Base-by-base conservation (phyloP, 1,140 invertebrate genomes). In the Drosophila ercepeae region DNA sequence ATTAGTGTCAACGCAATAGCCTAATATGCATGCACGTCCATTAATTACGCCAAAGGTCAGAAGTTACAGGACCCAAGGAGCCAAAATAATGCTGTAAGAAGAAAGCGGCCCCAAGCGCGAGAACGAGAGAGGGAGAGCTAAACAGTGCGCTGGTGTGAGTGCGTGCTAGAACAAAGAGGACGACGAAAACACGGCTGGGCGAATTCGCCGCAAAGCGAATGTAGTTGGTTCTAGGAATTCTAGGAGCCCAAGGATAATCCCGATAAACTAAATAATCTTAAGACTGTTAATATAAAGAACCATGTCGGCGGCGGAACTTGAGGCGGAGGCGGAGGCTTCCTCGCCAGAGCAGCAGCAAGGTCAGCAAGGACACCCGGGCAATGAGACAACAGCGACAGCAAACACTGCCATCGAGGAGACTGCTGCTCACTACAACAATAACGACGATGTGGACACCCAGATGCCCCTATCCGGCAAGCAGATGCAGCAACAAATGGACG, bases 41-140 rank as follows among this genome's bases (percentile, higher is more conserved):
- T 81, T 88, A 86, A 81, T 81, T 81, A 81, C 76, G 72, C 42
- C 29, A 86, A 88, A 86, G 81, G 81, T 86, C 82, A 86, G 65
- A 86, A 73, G 81, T 86, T 88, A 81, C 64, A 77, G 77, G 67
- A 81, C 71, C 63, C 50, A 59, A 78, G 41, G 42, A 54, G 52
- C 34, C 55, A 54, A 41, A 52, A 75, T 79, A 78, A 58, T 78
- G 49, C 71, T 74, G 61, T 83, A 72, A 50, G 78, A 49, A 52
- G 58, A 49, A 52, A 50, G 21, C 51, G 45, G 59, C 18, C 36
- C 41, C n/a, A 18, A 19, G 36, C 57, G 57, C 45, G 9, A 44
- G 27, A 54, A 36, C 9, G 32, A 34, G 54, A 25, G 13, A 2
- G 45, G 18, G 64, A 23, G 16, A 32, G 48, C 36, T 19, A 27